Conservation (phyloP, 2,888 invertebrate genomes). For the Erynnis tages region DNA sequence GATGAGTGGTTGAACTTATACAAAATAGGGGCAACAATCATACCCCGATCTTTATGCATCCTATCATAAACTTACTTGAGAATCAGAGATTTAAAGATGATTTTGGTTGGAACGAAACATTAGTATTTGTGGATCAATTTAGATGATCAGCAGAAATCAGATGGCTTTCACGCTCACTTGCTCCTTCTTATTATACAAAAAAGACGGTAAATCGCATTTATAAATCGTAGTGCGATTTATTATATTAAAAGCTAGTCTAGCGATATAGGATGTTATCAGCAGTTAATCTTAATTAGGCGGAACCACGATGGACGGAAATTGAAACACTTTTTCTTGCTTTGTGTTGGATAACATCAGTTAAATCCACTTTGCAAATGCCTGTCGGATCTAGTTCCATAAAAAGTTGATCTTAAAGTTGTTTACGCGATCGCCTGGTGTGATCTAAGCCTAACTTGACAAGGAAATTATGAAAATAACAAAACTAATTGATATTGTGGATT, state of each 20-base stretch:
- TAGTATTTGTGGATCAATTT: too few relatives aligned
- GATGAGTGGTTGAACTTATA: too few relatives aligned
- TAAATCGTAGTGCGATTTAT: neutral
- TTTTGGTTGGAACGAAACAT: too few relatives aligned
- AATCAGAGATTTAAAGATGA: too few relatives aligned
- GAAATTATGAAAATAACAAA: conserved; percentile 19
- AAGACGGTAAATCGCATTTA: too few relatives aligned
- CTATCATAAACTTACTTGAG: too few relatives aligned
- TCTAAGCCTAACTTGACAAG: conserved; percentile 5
- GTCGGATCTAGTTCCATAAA: conserved; percentile 16
- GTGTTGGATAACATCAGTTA: conserved; percentile 11
- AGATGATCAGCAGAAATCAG: too few relatives aligned
- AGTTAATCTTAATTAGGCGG: conserved; percentile 13
- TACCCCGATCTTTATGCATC: too few relatives aligned
- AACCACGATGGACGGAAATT: conserved; percentile 12
- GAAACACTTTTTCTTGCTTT: conserved; percentile 3
- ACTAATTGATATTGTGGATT: conserved; percentile 18
- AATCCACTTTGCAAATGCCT: conserved; percentile 15
- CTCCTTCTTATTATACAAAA: too few relatives aligned
- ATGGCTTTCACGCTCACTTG: too few relatives aligned
- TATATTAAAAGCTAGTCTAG: neutral
- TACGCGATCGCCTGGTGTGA: neutral
- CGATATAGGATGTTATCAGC: neutral
- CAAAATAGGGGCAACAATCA: too few relatives aligned
- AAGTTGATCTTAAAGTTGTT: neutral